Base-by-base conservation (phyloP, 2,888 invertebrate genomes). In the Tuberolachnus salignus region DNA sequence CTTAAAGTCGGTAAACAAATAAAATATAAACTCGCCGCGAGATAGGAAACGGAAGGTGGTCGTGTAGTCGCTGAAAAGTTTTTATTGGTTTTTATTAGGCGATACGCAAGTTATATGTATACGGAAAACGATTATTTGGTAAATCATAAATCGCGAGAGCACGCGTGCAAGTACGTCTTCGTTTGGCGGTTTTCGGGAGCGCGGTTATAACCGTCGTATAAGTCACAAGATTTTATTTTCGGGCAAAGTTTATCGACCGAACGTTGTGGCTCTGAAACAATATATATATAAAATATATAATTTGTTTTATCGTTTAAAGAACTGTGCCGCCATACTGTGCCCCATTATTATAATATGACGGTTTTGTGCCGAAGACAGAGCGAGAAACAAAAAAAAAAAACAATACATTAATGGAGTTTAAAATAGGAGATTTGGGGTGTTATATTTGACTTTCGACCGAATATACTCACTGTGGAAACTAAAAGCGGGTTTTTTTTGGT, bases 1-100 rank as follows among this genome's bases (percentile, higher is more conserved):
- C n/a, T n/a, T n/a, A n/a, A n/a, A n/a, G n/a, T 53, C 44, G 53
- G 51, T 69, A 69, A 53, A 69, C 34, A 69, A 19, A 64, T 19
- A 64, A 46, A 19, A 55, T 19, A 63, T 11, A 42, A 42, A 63
- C 10, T 63, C n/a, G n/a, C n/a, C n/a, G 13, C 57, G 23, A 63
- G 61, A 55, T 21, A 34, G 42, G 14, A 46, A 71, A n/a, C 44
- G 71, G 57, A 57, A 23, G 59, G 14, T 6, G 55, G 46, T 71
- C 21, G 16, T 13, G 55, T 57, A 34, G 34, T 6, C 34, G 6
- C 34, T 23, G 57, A 49, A 71, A 59, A 71, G 57, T 71, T 71
- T 71, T 71, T 71, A 71, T 59, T 59, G 71, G 71, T 42, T 4
- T 34, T 21, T 53, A 19, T 3, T 9, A 69, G 34, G 34, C 16